Percentiles rank a stretch among this genome's conserved stretches.
phyloP scores from a whole-genome alignment of 2,888 invertebrate genomes.

The Branchellion lobata region DNA sequence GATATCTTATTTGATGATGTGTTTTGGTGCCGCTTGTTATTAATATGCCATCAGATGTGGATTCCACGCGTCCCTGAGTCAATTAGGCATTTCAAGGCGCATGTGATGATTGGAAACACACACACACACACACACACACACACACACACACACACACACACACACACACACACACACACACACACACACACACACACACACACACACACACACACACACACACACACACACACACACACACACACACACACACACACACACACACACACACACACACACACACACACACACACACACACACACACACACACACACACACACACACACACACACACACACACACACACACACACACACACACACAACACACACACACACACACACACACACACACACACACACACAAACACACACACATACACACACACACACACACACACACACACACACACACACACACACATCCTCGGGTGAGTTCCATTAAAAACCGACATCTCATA shows the following conservation, averaged over 20 bases:
- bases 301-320: conserved; percentile 12
- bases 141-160: conserved; percentile 12
- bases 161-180: conserved; percentile 8
- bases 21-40: no score
- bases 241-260: conserved; percentile 29
- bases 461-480: no score
- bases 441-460: no score
- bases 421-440: no score
- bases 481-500: no score
- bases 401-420: neutral
- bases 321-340: neutral
- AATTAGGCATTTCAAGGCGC: no score
- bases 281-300: conserved; percentile 24
- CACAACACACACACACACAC: neutral
- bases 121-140: conserved; percentile 17
- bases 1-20: no score
- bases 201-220: neutral
- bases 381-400: neutral
- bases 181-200: conserved; percentile 12
- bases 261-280: conserved; percentile 32
- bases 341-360: neutral
- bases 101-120: neutral
- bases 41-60: no score
- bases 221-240: neutral
- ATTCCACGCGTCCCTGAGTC: no score